A percentile compares a stretch with the other conserved stretches of the same genome.
phyloP scores from a whole-genome alignment of 2,113 vertebrate species.

The Thomomys bottae region DNA sequence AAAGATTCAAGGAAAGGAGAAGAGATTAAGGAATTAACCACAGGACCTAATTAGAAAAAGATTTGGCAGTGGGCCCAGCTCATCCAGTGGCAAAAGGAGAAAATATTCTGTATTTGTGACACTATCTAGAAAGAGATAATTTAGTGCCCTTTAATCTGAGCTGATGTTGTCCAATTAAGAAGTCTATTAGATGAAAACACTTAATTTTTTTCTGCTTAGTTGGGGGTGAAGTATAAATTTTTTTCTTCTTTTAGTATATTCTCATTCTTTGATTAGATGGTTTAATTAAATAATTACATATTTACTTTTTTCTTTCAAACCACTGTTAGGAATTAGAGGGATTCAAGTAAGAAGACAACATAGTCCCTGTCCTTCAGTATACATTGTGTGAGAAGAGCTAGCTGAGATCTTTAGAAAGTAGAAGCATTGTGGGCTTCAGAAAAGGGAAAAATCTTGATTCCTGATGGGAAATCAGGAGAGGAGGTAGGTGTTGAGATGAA shows the following conservation, averaged over 20 bases:
- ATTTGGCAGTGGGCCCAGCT: constrained; percentile 66
- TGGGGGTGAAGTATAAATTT: neutral
- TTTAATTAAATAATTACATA: constrained; percentile 47
- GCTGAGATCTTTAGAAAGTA: too few species aligned
- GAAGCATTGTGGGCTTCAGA: neutral
- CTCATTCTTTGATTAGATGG: constrained; percentile 32
- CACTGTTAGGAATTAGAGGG: neutral
- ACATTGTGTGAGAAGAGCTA: fast-evolving
- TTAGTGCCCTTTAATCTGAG: constrained; percentile 69
- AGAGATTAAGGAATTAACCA: constrained; percentile 64
- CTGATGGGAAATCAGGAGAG: neutral
- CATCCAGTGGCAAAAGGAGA: constrained; percentile 47
- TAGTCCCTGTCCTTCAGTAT: neutral
- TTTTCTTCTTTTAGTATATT: constrained; percentile 39
- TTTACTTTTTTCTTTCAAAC: constrained; percentile 51
- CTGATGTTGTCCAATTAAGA: constrained; percentile 65
- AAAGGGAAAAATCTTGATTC: neutral
- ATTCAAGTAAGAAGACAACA: neutral
- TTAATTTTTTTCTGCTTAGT: constrained; percentile 31
- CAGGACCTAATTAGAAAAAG: constrained; percentile 64
- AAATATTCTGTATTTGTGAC: constrained; percentile 59
- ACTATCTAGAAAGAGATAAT: constrained; percentile 68
- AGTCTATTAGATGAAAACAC: constrained; percentile 62
- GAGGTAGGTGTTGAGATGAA: neutral
- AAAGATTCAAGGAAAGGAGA: constrained; percentile 27